Evolutionary conservation across 2,888 invertebrate species (phyloP).

Genomic region (Biston betularia): DNA sequence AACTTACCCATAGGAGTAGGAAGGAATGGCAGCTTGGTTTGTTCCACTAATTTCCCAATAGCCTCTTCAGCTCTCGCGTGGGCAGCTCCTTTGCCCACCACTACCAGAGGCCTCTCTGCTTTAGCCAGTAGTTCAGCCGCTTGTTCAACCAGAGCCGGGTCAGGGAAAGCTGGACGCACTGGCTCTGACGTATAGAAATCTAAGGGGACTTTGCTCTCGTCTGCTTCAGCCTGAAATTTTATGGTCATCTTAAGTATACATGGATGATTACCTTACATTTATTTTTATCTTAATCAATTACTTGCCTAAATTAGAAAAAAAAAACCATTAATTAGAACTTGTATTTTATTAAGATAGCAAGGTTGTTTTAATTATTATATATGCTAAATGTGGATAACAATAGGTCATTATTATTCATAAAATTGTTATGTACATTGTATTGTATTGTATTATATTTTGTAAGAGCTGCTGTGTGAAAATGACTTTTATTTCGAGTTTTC

Average conservation of each 20-base stretch:
- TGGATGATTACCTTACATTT: neutral
- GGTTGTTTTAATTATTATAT: neutral
- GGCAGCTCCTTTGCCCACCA: slow-evolving; percentile 96
- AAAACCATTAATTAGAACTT: neutral
- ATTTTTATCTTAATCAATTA: no score
- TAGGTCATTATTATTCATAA: slow-evolving; percentile 1
- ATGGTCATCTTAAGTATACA: neutral
- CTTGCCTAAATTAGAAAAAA: neutral
- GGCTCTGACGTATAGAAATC: slow-evolving; percentile 84
- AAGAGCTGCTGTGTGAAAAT: no score
- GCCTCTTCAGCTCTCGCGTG: slow-evolving; percentile 92
- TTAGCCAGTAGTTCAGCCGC: slow-evolving; percentile 89
- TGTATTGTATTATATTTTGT: neutral
- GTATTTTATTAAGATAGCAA: neutral
- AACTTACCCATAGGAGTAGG: slow-evolving; percentile 96
- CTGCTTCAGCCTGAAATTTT: slow-evolving; percentile 67
- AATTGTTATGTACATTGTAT: neutral
- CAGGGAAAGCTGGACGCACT: slow-evolving; percentile 90
- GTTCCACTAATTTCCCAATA: slow-evolving; percentile 89
- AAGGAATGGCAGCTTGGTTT: slow-evolving; percentile 93
- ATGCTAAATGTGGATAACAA: slow-evolving; percentile 1
- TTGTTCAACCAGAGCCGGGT: slow-evolving; percentile 88
- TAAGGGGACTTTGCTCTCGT: slow-evolving; percentile 74
- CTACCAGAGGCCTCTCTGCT: slow-evolving; percentile 94
- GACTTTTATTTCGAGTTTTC: no score